Evolutionary conservation across 1,140 invertebrate species (phyloP).

Genomic region (Paramacrobiotus metropolitanus): DNA sequence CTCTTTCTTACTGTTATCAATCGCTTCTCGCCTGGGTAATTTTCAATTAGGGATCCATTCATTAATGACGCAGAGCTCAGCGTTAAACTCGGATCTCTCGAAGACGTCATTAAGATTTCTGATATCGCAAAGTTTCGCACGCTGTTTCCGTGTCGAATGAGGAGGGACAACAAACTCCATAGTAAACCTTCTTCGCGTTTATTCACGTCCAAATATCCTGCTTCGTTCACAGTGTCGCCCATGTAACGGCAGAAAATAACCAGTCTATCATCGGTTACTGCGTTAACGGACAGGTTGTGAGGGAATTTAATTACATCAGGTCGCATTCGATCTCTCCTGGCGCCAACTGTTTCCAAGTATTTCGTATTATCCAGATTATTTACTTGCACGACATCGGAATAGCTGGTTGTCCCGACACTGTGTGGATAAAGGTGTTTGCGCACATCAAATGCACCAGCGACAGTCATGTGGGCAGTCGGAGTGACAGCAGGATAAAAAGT

Average conservation of each 20-base stretch:
- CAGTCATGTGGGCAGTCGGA: neutral
- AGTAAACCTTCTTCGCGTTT: neutral
- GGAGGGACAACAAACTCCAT: neutral
- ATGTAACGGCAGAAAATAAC: neutral
- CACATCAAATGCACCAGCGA: neutral
- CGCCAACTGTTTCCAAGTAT: too few species aligned
- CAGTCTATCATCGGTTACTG: neutral
- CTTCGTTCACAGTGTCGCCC: neutral
- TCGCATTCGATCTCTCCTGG: too few species aligned
- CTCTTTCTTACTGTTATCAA: neutral
- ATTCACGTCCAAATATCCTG: neutral
- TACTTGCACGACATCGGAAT: too few species aligned
- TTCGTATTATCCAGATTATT: neutral
- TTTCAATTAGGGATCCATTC: neutral
- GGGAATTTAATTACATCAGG: neutral
- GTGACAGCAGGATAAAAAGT: neutral
- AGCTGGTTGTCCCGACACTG: neutral
- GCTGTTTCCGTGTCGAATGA: neutral
- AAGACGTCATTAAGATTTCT: neutral
- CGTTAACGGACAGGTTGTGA: neutral
- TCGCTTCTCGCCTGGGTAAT: neutral
- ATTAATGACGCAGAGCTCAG: neutral
- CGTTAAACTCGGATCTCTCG: neutral
- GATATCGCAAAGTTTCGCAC: neutral
- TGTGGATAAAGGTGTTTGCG: neutral